phyloP scores from a whole-genome alignment of 2,797 vertebrate genomes.

The Cryptoprocta ferox region DNA sequence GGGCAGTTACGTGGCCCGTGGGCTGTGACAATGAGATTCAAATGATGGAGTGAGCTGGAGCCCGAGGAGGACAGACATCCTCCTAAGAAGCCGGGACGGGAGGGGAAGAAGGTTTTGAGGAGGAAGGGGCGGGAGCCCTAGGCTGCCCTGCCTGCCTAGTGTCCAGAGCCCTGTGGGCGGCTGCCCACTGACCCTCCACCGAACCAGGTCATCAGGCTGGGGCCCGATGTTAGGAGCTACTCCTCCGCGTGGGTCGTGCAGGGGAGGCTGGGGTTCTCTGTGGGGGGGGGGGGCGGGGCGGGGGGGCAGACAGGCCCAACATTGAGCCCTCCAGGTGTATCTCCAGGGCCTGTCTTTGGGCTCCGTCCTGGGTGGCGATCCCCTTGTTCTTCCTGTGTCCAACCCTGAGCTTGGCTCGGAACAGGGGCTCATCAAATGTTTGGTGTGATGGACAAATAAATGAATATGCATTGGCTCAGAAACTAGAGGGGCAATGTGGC shows the following conservation, averaged over 20 bases:
- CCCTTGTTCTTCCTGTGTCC: not conserved
- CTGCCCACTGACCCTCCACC: accelerated
- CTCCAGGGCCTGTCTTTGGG: not conserved
- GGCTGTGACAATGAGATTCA: not conserved
- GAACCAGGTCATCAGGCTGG: too few relatives aligned
- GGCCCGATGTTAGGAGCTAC: not conserved
- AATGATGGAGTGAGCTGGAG: not conserved
- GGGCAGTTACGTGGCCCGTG: not conserved
- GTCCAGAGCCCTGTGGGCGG: not conserved
- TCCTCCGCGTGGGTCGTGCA: not conserved
- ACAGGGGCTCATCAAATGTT: not conserved
- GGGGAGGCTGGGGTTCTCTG: not conserved
- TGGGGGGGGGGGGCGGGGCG: too few relatives aligned
- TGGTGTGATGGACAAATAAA: not conserved
- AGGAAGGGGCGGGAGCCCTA: accelerated
- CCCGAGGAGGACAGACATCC: not conserved
- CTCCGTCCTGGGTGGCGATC: not conserved
- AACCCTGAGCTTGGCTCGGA: not conserved
- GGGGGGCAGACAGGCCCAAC: not conserved
- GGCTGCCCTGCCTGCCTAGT: not conserved
- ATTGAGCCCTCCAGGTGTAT: not conserved
- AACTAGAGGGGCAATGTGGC: not conserved
- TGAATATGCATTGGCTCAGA: not conserved
- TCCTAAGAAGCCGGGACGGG: not conserved
- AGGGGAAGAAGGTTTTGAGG: too few relatives aligned